phyloP scores from a whole-genome alignment of 2,888 invertebrate genomes.

The Machimus atricapillus region DNA sequence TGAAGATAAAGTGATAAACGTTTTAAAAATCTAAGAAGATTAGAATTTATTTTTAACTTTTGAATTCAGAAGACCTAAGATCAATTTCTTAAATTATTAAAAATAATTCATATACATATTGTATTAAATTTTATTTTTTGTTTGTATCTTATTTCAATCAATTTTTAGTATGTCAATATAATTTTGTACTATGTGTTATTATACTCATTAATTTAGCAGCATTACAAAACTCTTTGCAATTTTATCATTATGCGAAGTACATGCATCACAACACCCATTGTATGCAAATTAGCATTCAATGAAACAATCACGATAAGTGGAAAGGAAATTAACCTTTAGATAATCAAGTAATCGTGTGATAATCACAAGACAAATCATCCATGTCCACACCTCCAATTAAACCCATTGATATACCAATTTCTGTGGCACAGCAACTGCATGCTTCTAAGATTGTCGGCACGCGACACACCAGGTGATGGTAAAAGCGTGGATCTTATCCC shows the following conservation, averaged over 20 bases:
- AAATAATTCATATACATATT: too few species aligned
- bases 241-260: too few species aligned
- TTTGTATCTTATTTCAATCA: not conserved
- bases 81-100: too few species aligned
- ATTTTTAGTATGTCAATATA: not conserved
- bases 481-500: not conserved
- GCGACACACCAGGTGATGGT: constrained; percentile 13
- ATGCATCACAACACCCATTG: not conserved
- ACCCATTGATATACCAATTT: not conserved
- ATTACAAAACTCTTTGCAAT: too few species aligned
- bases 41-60: too few species aligned
- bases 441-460: not conserved
- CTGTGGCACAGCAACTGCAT: not conserved
- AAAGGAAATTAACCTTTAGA: not conserved
- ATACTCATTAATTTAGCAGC: too few species aligned
- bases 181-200: not conserved
- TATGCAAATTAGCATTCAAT: not conserved
- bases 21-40: too few species aligned
- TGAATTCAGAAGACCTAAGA: too few species aligned
- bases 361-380: not conserved
- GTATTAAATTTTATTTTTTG: too few species aligned
- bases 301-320: not conserved
- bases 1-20: too few species aligned
- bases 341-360: not conserved
- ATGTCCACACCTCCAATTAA: not conserved